Conservation (phyloP, 2,113 vertebrate genomes). For the Nibea albiflora region DNA sequence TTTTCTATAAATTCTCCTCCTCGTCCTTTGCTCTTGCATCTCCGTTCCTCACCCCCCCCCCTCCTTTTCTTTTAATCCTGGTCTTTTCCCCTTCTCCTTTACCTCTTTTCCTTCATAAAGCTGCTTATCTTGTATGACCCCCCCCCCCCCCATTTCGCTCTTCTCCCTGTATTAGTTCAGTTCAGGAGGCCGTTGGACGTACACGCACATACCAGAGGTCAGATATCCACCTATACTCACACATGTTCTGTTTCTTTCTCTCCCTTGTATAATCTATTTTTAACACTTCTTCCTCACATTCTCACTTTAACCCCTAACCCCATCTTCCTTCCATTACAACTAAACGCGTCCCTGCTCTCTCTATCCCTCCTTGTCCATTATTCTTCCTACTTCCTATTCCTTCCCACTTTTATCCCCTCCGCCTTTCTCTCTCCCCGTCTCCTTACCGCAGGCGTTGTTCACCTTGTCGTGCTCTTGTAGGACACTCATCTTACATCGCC, state of each 20-base stretch:
- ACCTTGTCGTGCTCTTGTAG: constrained; percentile 36
- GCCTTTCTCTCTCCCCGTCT: background rate
- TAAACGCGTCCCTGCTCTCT: background rate
- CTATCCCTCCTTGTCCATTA: background rate
- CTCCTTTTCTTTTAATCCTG: constrained; percentile 17
- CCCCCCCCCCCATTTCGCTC: background rate
- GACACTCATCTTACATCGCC: constrained; percentile 27
- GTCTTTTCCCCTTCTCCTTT: constrained; percentile 7
- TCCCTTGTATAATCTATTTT: constrained; percentile 1
- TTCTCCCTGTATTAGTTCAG: background rate
- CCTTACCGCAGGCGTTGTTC: background rate
- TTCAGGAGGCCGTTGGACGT: constrained; percentile 11
- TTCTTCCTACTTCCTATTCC: background rate
- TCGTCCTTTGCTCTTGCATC: constrained; percentile 28
- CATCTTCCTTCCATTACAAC: background rate
- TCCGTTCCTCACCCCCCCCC: background rate
- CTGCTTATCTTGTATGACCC: constrained; percentile 41
- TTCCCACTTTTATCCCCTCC: constrained; percentile 5
- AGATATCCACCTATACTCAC: background rate
- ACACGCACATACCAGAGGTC: background rate
- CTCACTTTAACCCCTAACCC: background rate
- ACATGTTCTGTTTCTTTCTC: background rate
- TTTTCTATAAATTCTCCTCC: constrained; percentile 22
- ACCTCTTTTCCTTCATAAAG: constrained; percentile 27
- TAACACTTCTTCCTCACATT: background rate